phyloP scores from a whole-genome alignment of 2,113 vertebrate species.

The Cariama cristata region DNA sequence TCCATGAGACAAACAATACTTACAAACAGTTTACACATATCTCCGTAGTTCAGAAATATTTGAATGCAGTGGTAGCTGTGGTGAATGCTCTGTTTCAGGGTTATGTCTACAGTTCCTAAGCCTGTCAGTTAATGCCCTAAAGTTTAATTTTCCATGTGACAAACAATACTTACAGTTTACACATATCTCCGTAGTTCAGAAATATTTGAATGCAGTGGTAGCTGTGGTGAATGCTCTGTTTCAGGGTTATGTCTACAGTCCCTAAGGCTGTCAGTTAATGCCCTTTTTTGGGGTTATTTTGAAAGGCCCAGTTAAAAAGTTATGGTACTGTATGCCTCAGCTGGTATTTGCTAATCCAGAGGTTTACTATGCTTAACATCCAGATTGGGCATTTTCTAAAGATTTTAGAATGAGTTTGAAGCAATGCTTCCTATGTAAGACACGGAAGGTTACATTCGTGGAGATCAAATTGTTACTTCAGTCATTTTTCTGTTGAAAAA shows the following conservation, averaged over 20 bases:
- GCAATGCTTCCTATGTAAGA: not conserved
- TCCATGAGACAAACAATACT: conserved; percentile 37
- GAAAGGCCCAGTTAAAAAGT: not conserved
- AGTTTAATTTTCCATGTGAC: conserved; percentile 23
- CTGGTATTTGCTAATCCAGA: not conserved
- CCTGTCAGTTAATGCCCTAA: no score
- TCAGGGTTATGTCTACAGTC: not conserved
- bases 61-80: not conserved
- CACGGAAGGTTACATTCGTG: not conserved
- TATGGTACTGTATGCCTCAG: not conserved
- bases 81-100: not conserved
- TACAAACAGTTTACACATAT: not conserved
- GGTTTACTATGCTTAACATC: not conserved
- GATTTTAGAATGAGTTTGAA: not conserved
- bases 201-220: not conserved
- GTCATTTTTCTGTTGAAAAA: not conserved
- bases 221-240: not conserved
- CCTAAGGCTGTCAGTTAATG: not conserved
- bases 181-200: not conserved
- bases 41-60: not conserved
- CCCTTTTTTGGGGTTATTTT: not conserved
- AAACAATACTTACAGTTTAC: conserved; percentile 16
- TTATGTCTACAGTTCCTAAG: not conserved
- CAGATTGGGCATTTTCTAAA: not conserved
- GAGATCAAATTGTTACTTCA: not conserved